Evolutionary conservation across 2,113 vertebrate species (phyloP).

Genomic region (Sprattus sprattus): DNA sequence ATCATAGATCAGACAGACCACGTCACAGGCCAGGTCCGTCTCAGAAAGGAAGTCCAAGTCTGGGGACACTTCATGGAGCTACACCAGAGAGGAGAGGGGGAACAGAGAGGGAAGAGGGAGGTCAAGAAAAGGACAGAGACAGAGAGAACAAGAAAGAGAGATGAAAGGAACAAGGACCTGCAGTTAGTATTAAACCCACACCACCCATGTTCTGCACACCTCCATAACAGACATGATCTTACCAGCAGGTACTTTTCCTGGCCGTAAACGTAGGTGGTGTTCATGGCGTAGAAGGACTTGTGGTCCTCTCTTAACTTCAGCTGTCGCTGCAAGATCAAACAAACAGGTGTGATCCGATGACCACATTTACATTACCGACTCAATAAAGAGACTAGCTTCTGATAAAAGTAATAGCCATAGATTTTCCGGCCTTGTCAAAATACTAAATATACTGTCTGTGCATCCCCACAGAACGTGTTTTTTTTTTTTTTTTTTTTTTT

Average conservation of each 20-base stretch:
- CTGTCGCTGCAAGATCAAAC: conserved; percentile 61
- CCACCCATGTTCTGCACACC: not conserved
- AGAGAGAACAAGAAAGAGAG: not conserved
- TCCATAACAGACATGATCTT: conserved; percentile 54
- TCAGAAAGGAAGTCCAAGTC: conserved; percentile 90
- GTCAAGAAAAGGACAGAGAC: not conserved
- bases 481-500: no score
- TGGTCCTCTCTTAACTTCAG: conserved; percentile 85
- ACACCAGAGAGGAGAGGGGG: conserved; percentile 25
- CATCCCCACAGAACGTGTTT: no score
- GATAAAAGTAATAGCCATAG: no score
- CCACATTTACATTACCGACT: not conserved
- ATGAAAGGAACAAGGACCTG: not conserved
- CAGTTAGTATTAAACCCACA: not conserved
- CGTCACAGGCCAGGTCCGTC: conserved; percentile 85
- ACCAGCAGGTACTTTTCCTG: conserved; percentile 98
- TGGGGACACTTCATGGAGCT: conserved; percentile 89
- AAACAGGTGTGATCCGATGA: not conserved
- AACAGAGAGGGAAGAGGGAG: not conserved
- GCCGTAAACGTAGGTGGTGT: conserved; percentile 94
- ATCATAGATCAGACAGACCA: conserved; percentile 92
- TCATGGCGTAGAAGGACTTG: conserved; percentile 94
- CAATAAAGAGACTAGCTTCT: no score
- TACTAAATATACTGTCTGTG: no score
- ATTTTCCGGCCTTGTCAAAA: no score